A percentile compares a stretch with the other conserved stretches of the same genome.
Evolutionary conservation across 2,113 vertebrate genomes (phyloP).

Genomic region (Piaya cayana): DNA sequence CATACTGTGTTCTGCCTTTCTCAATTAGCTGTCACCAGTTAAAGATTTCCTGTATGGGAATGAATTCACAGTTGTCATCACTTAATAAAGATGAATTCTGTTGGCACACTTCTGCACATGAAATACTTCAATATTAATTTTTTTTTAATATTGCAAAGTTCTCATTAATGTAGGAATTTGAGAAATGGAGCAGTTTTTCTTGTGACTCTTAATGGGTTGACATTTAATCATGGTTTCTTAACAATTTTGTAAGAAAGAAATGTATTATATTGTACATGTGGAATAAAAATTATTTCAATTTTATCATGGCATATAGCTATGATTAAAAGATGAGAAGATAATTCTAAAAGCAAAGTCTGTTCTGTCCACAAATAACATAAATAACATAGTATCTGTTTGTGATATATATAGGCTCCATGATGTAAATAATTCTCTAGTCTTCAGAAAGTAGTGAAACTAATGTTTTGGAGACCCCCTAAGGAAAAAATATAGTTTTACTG

Average conservation of each 20-base stretch:
- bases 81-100: slow-evolving; percentile 40
- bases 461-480: background rate
- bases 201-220: background rate
- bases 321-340: background rate
- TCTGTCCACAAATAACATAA: background rate
- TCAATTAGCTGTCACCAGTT: slow-evolving; percentile 48
- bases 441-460: background rate
- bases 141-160: background rate
- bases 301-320: background rate
- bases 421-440: background rate
- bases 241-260: background rate
- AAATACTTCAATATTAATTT: slow-evolving; percentile 7
- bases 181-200: background rate
- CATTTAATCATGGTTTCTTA: background rate
- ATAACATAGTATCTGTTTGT: background rate
- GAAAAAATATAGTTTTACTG: background rate
- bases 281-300: background rate
- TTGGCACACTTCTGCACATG: background rate
- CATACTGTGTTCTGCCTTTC: slow-evolving; percentile 14
- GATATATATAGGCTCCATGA: background rate
- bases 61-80: slow-evolving; percentile 13
- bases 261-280: background rate
- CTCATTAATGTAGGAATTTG: slow-evolving; percentile 2
- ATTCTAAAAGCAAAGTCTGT: background rate
- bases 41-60: slow-evolving; percentile 47